Evolutionary conservation across 2,888 invertebrate genomes (phyloP).

Genomic region (Mythimna loreyi): DNA sequence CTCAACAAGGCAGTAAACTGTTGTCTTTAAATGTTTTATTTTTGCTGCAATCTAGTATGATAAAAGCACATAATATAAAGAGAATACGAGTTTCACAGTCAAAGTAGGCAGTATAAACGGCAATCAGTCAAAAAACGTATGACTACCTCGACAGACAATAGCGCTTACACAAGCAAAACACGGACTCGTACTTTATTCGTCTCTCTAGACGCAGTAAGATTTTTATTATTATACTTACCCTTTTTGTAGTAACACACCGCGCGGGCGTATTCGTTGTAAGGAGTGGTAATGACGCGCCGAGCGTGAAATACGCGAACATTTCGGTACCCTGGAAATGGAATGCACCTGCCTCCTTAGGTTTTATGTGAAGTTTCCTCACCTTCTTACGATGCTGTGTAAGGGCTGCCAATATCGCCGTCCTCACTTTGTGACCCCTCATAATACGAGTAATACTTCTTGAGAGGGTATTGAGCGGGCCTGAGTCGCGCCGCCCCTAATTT

Average conservation of each 20-base stretch:
- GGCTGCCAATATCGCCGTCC: constrained; percentile 89
- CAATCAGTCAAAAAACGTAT: constrained; percentile 58
- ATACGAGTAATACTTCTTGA: constrained; percentile 89
- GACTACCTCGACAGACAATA: constrained; percentile 65
- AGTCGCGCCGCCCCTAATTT: constrained; percentile 81
- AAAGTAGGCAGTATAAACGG: constrained; percentile 52
- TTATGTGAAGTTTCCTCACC: constrained; percentile 90
- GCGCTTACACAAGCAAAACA: constrained; percentile 72
- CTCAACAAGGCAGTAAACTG: constrained; percentile 28
- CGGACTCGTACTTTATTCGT: constrained; percentile 76
- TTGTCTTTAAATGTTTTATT: constrained; percentile 38
- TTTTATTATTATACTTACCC: constrained; percentile 87
- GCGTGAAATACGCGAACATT: constrained; percentile 89
- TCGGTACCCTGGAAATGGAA: constrained; percentile 88
- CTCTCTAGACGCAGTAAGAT: constrained; percentile 80
- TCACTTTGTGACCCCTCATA: constrained; percentile 90
- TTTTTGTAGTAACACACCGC: constrained; percentile 81
- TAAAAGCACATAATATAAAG: constrained; percentile 29
- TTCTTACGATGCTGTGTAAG: constrained; percentile 85
- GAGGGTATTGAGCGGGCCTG: constrained; percentile 82
- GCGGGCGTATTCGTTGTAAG: constrained; percentile 78
- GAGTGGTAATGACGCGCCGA: constrained; percentile 85
- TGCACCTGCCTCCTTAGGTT: constrained; percentile 90
- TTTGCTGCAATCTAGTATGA: constrained; percentile 8
- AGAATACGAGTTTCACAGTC: constrained; percentile 35